Percentiles rank a stretch among this genome's conserved stretches.
phyloP scores from a whole-genome alignment of 1,140 invertebrate species.

The Bactericera cockerelli region DNA sequence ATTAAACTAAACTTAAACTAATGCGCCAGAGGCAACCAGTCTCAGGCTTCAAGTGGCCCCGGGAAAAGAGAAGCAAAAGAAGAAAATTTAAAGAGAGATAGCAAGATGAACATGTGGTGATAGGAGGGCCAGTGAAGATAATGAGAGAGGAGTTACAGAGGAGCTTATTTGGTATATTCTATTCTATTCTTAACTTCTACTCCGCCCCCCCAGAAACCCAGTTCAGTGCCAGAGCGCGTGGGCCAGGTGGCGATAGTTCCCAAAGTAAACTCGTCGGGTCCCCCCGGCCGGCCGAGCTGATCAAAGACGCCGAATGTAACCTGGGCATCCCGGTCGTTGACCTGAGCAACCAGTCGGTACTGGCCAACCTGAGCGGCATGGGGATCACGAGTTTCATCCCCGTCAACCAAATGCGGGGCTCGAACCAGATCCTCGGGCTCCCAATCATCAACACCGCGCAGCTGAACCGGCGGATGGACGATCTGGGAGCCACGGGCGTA shows the following conservation, averaged over 20 bases:
- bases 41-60: no score
- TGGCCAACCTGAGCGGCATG: neutral
- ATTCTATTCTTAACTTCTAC: no score
- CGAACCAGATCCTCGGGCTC: neutral
- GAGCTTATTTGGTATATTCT: no score
- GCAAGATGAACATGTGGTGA: no score
- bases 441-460: neutral
- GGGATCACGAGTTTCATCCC: constrained; percentile 2
- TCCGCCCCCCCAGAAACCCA: neutral
- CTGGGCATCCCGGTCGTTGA: neutral
- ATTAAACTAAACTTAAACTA: no score
- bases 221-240: neutral
- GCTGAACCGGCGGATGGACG: neutral
- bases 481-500: neutral
- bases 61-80: no score
- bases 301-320: constrained; percentile 7
- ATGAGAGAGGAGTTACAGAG: no score
- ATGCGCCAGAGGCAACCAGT: no score
- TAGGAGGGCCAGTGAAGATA: no score
- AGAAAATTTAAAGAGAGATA: no score
- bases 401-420: neutral
- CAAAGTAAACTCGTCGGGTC: neutral
- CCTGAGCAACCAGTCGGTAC: neutral
- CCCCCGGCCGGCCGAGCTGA: neutral
- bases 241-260: neutral